Percentiles rank a stretch among this genome's conserved stretches.
Evolutionary conservation across 2,888 invertebrate genomes (phyloP).

Genomic region (Seladonia tumulorum): DNA sequence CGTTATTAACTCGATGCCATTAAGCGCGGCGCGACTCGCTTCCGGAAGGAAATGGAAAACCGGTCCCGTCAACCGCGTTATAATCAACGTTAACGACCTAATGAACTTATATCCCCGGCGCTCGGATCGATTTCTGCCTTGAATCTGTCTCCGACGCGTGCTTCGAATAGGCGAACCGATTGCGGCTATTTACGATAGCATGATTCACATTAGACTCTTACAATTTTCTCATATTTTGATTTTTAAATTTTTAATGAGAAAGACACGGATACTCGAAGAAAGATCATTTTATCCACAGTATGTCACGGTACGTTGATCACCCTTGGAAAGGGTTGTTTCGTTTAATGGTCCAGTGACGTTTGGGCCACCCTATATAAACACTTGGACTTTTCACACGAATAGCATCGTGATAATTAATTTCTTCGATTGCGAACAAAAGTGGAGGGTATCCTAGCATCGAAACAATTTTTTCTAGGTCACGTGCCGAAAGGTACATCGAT

Average conservation of each 20-base stretch:
- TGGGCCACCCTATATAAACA: too few species aligned
- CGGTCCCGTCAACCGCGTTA: not conserved
- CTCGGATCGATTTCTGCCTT: not conserved
- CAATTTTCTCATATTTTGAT: too few species aligned
- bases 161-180: not conserved
- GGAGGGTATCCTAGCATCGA: not conserved
- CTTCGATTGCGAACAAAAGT: not conserved
- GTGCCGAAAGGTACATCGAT: not conserved
- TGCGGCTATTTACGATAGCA: too few species aligned
- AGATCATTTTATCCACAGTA: too few species aligned
- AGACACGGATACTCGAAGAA: too few species aligned
- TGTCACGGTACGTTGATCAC: too few species aligned
- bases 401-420: not conserved
- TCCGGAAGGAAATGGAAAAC: slow-evolving; percentile 16
- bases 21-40: not conserved
- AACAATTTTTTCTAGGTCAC: not conserved
- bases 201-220: too few species aligned
- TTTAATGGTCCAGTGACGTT: too few species aligned
- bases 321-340: too few species aligned
- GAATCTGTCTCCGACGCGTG: not conserved
- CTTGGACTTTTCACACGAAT: too few species aligned
- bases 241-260: too few species aligned
- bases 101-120: not conserved
- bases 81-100: not conserved
- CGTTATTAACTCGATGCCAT: not conserved